Base-by-base conservation (phyloP, 1,140 invertebrate species). In the Nylanderia fulva region DNA sequence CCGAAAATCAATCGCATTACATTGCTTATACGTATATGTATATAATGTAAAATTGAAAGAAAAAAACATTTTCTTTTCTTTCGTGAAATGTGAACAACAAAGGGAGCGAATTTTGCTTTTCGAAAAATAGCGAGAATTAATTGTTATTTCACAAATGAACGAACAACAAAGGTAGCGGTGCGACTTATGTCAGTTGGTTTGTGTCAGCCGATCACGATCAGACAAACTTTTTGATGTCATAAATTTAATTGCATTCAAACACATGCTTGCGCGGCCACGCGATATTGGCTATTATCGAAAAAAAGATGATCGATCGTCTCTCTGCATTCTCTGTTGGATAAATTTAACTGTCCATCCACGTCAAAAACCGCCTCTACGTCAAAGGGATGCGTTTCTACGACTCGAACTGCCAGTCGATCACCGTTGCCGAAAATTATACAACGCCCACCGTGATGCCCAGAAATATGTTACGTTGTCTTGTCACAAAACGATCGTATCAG, bases 321-420 rank as follows among this genome's bases (percentile, higher is more conserved):
- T 64, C 85, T 89, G 80, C 79, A 79, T 90, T 82, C 88, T 88
- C 89, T 83, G 79, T 71, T 86, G 86, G 89, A 90, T 90, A 90
- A 90, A 90, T 90, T 90, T 88, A 90, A 88, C 89, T 90, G 89
- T 90, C 89, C 86, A 90, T 90, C 89, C 88, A 90, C 85, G 89
- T 90, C 89, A 90, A 90, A n/a, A 82, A 88, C 84, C 84, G 29
- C 85, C 61, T 80, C 79, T 86, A 72, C 75, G 88, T 90, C 89
- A 90, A 90, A 90, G 89, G 74, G 88, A 90, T 84, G 42, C 89
- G 66, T 90, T 90, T 90, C 88, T 89, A 60, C 56, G 69, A 72
- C 77, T 88, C 86, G 60, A 64, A 80, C 88, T 84, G 88, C 86
- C 88, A 90, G 75, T 61, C 76, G 58, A 85, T 74, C 76, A 90